A percentile compares a stretch with the other conserved stretches of the same genome.
Conservation (phyloP, 2,888 invertebrate genomes). For the Hemicrepidius hirtus region DNA sequence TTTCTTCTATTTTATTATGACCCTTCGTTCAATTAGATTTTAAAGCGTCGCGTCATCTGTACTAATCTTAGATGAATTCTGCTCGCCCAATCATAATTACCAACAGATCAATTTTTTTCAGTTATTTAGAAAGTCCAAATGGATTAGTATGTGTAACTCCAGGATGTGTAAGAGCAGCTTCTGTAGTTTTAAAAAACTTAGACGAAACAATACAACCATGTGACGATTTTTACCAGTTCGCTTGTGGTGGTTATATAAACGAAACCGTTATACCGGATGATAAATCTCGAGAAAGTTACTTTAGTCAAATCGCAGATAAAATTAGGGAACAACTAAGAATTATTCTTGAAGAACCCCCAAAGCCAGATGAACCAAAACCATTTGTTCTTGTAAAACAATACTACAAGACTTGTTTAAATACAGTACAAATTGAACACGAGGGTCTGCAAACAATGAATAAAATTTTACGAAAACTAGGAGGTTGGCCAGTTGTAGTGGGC, state of each 20-base stretch:
- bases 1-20: too few species aligned
- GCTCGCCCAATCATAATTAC: too few species aligned
- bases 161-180: conserved; percentile 89
- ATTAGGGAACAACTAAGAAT: conserved; percentile 82
- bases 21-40: too few species aligned
- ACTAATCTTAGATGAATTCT: too few species aligned
- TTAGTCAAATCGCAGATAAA: conserved; percentile 84
- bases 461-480: conserved; percentile 85
- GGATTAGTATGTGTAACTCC: conserved; percentile 79
- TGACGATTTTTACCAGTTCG: conserved; percentile 88
- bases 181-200: conserved; percentile 82
- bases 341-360: conserved; percentile 80
- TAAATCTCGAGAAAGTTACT: conserved; percentile 84
- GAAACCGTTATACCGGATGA: conserved; percentile 86
- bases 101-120: conserved; percentile 62
- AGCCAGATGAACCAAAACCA: conserved; percentile 79
- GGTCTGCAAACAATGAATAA: conserved; percentile 83
- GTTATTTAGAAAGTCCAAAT: conserved; percentile 51
- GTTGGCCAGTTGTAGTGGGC: conserved; percentile 93
- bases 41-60: too few species aligned
- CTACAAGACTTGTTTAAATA: conserved; percentile 92
- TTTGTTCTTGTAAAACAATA: conserved; percentile 88
- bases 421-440: conserved; percentile 84
- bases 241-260: conserved; percentile 85
- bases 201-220: conserved; percentile 83